Base-by-base conservation (phyloP, 2,113 vertebrate species). In the Halcyon malimbica region DNA sequence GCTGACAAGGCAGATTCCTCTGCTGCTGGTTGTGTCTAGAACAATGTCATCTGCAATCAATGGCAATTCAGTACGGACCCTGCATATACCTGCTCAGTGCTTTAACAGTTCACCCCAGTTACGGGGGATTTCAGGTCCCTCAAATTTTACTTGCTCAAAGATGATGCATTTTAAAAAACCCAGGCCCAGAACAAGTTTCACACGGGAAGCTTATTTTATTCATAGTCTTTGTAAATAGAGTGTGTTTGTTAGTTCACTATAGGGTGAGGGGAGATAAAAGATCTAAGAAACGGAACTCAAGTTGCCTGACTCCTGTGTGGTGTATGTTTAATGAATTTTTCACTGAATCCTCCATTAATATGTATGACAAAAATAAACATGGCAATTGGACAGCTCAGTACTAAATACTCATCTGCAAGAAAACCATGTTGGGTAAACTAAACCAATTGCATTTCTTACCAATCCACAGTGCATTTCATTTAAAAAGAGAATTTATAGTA, bases 401-500 rank as follows among this genome's bases (percentile, higher is more conserved):
- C 86, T 93, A 73, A 85, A 84, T 69, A 68, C 87, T 87, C 24
- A 44, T 94, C 88, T 74, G 92, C 56, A 85, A 93, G 75, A 86
- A 94, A 91, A 82, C 74, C 76, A 53, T 82, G 44, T 8, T 83
- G 80, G 86, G 70, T 84, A 85, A 91, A 69, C 87, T 76, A 96
- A 89, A 91, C 10, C 89, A 89, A 96, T 87, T 90, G 70, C 83
- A 84, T 95, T 95, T 96, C 91, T 94, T 39, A 54, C 80, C 92
- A 73, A 87, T 65, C 91, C 89, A 70, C 74, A 87, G 50, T 59
- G 29, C 81, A 91, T 95, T 93, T 94, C 29, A 51, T 93, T 86
- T 96, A 86, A 93, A 89, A 90, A 56, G 77, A 94, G 95, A 93
- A 95, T 91, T 94, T 91, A 87, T 93, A 95, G 73, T 93, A 90